Evolutionary conservation across 2,113 vertebrate species (phyloP), one percentile per base, ranked within the genome.

Genomic region (Hipposideros armiger): DNA sequence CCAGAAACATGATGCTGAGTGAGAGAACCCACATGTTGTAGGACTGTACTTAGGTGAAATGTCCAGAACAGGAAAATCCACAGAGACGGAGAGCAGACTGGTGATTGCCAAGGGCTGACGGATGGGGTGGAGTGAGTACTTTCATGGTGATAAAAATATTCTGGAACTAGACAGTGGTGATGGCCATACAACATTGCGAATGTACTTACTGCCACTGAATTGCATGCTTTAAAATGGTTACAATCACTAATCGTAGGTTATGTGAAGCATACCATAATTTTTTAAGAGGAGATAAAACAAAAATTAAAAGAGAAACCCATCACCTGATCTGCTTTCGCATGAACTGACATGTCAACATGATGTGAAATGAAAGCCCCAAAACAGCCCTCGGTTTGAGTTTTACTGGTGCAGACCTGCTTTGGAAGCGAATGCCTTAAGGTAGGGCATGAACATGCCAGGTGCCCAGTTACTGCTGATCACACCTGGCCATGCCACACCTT

Each of bases 21-120:
- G 32, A 40, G 15, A 40, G 66, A 16, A 17, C 52, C 50, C 11
- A 5, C 11, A 0, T 0, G 1, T 0, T 7, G 5, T 2, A 4
- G 0, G 69, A 42, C 2, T 40, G 9, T 22, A 7, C 50, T 2
- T 1, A 20, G 0, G 6, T 2, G 42, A 60, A 54, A 78, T 0
- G 32, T 22, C 64, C 74, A 22, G 40, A 17, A 10, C 0, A 3
- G 56, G 64, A 2, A 19, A 5, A n/a, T 10, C 24, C 16, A 28
- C 0, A 4, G 74, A 42, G 15, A 15, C 28, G 26, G 50, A 30
- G n/a, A 1, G 47, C 19, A 50, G 47, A 8, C 2, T 0, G 0
- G 7, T 4, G 50, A 88, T 0, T 45, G 40, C 60, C 8, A 0
- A 40, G 70, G 45, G 14, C 26, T 2, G 0, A 7, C 4, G 10